Percentiles rank a stretch among this genome's conserved stretches.
Conservation (phyloP, 1,140 invertebrate species). For the Drosophila burlai region DNA sequence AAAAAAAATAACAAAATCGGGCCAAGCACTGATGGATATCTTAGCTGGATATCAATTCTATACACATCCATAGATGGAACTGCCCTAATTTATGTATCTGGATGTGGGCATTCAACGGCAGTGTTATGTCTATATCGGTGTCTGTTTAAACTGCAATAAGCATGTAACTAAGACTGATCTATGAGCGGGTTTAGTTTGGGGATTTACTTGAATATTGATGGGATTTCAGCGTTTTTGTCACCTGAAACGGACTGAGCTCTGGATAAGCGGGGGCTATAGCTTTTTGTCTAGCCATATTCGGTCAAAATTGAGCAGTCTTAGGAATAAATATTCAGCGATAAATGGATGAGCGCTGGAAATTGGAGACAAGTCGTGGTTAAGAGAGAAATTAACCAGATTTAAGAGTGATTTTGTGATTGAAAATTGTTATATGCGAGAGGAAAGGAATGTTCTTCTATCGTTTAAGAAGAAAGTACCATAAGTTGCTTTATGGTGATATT, state of each 20-base stretch:
- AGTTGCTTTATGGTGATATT: neutral
- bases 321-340: slow-evolving; percentile 9
- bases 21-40: slow-evolving; percentile 52
- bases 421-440: neutral
- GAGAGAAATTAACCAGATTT: neutral
- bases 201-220: slow-evolving; percentile 44
- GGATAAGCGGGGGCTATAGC: slow-evolving; percentile 40
- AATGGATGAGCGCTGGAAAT: neutral
- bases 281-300: neutral
- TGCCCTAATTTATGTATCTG: slow-evolving; percentile 74
- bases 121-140: slow-evolving; percentile 79
- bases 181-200: slow-evolving; percentile 39
- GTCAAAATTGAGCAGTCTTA: slow-evolving; percentile 4
- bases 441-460: neutral
- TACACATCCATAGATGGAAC: slow-evolving; percentile 25
- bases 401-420: neutral
- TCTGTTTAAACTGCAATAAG: slow-evolving; percentile 77
- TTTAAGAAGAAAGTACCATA: neutral
- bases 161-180: slow-evolving; percentile 73
- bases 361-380: neutral
- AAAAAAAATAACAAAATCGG: slow-evolving; percentile 16
- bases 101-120: slow-evolving; percentile 78
- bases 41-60: slow-evolving; percentile 38
- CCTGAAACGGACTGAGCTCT: slow-evolving; percentile 24
- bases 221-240: slow-evolving; percentile 33